These are phyloP conservation scores for Stigmatopora argus DNA, from an alignment of 2,113 vertebrate species.

Conservation along the genomic window DNA sequence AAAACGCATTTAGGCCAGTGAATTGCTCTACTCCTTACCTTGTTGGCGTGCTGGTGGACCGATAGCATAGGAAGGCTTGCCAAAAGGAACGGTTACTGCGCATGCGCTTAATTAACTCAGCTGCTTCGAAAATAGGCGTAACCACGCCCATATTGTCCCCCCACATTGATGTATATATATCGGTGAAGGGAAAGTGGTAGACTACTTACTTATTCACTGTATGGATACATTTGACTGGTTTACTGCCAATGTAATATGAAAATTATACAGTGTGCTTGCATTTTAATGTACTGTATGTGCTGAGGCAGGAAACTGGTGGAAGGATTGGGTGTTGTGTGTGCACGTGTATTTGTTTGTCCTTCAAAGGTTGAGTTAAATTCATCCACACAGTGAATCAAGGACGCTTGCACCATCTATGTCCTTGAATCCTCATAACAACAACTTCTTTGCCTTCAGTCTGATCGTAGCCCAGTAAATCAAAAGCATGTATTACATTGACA, in stretches of 20 bases:
- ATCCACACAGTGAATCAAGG: conserved; percentile 47
- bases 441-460: not conserved
- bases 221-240: not conserved
- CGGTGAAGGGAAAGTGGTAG: too few relatives aligned
- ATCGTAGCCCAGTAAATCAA: not conserved
- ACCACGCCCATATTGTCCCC: too few relatives aligned
- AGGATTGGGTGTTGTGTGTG: not conserved
- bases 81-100: too few relatives aligned
- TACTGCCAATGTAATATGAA: not conserved
- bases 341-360: conserved; percentile 9
- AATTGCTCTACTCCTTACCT: too few relatives aligned
- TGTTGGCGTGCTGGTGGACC: too few relatives aligned
- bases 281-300: not conserved
- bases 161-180: too few relatives aligned
- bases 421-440: conserved; percentile 1
- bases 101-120: too few relatives aligned
- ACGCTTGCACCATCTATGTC: not conserved
- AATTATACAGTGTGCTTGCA: not conserved
- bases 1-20: too few relatives aligned
- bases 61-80: too few relatives aligned
- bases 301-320: not conserved
- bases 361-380: conserved; percentile 35
- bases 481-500: not conserved
- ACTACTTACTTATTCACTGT: not conserved
- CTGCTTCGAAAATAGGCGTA: too few relatives aligned